Base-by-base conservation (phyloP, 2,888 invertebrate species). In the Scrobipalpa atriplicella region DNA sequence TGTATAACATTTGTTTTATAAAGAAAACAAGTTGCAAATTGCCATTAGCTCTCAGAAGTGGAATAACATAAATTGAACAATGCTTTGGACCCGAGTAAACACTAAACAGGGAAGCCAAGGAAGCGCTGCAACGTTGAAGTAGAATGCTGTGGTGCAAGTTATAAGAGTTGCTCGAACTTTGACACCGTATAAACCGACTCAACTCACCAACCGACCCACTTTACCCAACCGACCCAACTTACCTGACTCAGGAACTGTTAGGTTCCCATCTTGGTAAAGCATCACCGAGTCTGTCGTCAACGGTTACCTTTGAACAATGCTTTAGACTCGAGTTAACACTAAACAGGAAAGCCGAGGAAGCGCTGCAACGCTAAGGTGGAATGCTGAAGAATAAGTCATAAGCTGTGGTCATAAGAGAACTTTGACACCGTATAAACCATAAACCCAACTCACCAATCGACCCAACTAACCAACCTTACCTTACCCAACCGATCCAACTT, bases 1-100 rank as follows among this genome's bases (percentile, higher is more conserved):
- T 5, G 0, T 47, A n/a, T n/a, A n/a, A n/a, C n/a, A n/a, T n/a
- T n/a, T n/a, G n/a, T n/a, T n/a, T 43, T 29, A 29, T 29, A 29
- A 29, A 29, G 29, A 29, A 29, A 29, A 29, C 29, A 29, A 29
- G 2, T 47, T 47, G 47, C n/a, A 16, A 47, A 64, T 64, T 68
- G 61, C 66, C 66, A 64, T 60, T 60, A 16, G 16, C 60, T 11
- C 36, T 6, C n/a, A 38, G 60, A 61, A 61, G 39, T 61, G 39
- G 38, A 61, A 61, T 61, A 29, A 16, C 51, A 47, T 47, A 62
- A 13, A 43, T 13, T 16, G 62, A 43, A 56, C 54, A 21, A 21
- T 21, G 54, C 54, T 56, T 41, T 47, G 18, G 62, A 16, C 16
- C 29, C 41, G 62, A 62, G 47, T 47, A 62, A 62, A 62, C 51